Conservation (phyloP, 2,888 invertebrate species). For the Calephelis perditalis region DNA sequence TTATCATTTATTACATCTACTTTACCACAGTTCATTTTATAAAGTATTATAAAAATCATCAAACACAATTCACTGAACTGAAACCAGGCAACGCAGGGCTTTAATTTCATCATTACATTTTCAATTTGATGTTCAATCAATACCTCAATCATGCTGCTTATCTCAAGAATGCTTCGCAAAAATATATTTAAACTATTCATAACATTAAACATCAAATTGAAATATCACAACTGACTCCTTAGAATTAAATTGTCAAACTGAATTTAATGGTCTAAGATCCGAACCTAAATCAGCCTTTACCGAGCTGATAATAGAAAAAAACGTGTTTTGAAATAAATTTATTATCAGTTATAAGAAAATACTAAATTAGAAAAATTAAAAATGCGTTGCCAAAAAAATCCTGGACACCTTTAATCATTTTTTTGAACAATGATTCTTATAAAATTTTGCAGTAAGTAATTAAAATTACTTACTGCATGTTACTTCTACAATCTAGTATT, state of each 20-base stretch:
- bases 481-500: too few relatives aligned
- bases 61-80: slow-evolving; percentile 7
- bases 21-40: slow-evolving; percentile 1
- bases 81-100: background rate
- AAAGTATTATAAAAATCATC: slow-evolving; percentile 10
- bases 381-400: too few relatives aligned
- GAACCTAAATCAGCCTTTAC: too few relatives aligned
- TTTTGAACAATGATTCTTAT: too few relatives aligned
- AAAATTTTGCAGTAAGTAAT: too few relatives aligned
- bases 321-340: too few relatives aligned
- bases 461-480: too few relatives aligned
- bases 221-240: background rate
- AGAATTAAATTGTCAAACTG: background rate
- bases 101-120: background rate
- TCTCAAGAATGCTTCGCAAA: slow-evolving; percentile 3
- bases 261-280: background rate
- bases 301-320: too few relatives aligned
- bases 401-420: too few relatives aligned
- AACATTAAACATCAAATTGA: background rate
- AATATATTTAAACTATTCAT: slow-evolving; percentile 1
- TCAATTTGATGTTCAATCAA: slow-evolving; percentile 8
- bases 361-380: too few relatives aligned
- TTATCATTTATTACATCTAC: slow-evolving; percentile 4
- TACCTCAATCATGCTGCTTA: background rate
- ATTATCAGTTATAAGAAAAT: too few relatives aligned